phyloP scores from a whole-genome alignment of 2,113 vertebrate species.

The Heteronetta atricapilla region DNA sequence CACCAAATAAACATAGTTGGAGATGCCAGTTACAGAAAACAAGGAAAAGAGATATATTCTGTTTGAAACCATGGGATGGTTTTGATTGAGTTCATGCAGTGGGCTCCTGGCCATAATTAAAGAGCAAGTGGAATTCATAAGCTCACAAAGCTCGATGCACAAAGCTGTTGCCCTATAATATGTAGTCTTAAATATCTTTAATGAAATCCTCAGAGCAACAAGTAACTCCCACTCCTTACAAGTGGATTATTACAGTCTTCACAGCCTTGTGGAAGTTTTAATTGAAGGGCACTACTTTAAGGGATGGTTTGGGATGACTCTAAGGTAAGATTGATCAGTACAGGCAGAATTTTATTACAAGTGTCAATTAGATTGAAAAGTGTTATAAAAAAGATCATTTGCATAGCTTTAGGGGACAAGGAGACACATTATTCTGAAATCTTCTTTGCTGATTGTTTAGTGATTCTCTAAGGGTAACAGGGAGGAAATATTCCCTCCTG shows the following conservation, averaged over 20 bases:
- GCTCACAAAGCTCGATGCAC: neutral
- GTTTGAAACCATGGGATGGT: neutral
- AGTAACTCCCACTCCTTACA: constrained; percentile 48
- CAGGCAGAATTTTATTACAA: constrained; percentile 68
- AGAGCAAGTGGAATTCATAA: neutral
- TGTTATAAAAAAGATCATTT: constrained; percentile 71
- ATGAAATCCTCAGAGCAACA: constrained; percentile 64
- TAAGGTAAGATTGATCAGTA: constrained; percentile 63
- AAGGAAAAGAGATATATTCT: neutral
- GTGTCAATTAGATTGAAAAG: constrained; percentile 72
- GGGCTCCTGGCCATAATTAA: constrained; percentile 25
- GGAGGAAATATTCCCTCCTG: constrained; percentile 47
- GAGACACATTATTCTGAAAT: constrained; percentile 63
- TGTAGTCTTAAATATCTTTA: constrained; percentile 16
- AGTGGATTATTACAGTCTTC: constrained; percentile 61
- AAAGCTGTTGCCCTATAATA: constrained; percentile 4
- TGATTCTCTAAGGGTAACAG: constrained; percentile 50
- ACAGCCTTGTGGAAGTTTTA: constrained; percentile 58
- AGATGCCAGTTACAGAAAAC: neutral
- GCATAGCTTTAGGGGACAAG: constrained; percentile 61
- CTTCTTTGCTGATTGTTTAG: constrained; percentile 66
- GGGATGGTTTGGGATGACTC: constrained; percentile 39
- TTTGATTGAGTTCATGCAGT: neutral
- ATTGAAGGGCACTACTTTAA: constrained; percentile 63
- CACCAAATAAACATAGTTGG: neutral